Percentiles rank a stretch among this genome's conserved stretches.
phyloP scores from a whole-genome alignment of 2,797 vertebrate species.

The Merluccius polli region DNA sequence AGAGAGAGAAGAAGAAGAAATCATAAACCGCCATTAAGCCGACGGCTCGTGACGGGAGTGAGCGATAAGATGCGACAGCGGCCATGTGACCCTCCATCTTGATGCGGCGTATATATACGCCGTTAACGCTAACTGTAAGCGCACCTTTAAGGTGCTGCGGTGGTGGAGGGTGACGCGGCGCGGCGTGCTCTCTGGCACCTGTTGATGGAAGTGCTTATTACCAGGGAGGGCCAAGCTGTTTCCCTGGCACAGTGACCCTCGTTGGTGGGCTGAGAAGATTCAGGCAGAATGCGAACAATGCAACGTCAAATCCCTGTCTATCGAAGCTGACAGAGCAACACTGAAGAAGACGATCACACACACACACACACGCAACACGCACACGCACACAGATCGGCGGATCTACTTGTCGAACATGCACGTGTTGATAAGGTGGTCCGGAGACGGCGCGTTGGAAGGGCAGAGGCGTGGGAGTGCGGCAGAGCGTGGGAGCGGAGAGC shows the following conservation, averaged over 20 bases:
- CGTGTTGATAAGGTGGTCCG: too few relatives aligned
- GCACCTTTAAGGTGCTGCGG: background rate
- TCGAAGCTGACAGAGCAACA: slow-evolving; percentile 47
- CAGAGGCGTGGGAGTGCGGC: background rate
- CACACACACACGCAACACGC: background rate
- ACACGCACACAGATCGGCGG: background rate
- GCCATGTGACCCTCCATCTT: too few relatives aligned
- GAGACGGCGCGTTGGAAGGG: background rate
- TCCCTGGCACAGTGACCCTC: slow-evolving; percentile 36
- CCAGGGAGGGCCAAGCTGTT: slow-evolving; percentile 50
- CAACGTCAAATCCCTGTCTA: slow-evolving; percentile 51
- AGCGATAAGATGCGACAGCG: too few relatives aligned
- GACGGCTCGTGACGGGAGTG: too few relatives aligned
- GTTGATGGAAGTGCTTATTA: slow-evolving; percentile 63
- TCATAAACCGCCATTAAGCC: too few relatives aligned
- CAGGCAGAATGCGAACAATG: background rate
- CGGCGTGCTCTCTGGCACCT: slow-evolving; percentile 30
- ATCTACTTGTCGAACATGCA: background rate
- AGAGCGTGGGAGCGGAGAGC: slow-evolving; percentile 27
- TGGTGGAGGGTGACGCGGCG: too few relatives aligned
- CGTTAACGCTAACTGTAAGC: too few relatives aligned
- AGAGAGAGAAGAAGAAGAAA: background rate
- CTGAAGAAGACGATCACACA: slow-evolving; percentile 19
- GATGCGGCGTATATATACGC: too few relatives aligned
- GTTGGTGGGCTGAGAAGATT: too few relatives aligned